A percentile compares a stretch with the other conserved stretches of the same genome.
These are phyloP conservation scores for Manis pentadactyla DNA, from an alignment of 2,797 vertebrate genomes.

Conservation along the genomic window DNA sequence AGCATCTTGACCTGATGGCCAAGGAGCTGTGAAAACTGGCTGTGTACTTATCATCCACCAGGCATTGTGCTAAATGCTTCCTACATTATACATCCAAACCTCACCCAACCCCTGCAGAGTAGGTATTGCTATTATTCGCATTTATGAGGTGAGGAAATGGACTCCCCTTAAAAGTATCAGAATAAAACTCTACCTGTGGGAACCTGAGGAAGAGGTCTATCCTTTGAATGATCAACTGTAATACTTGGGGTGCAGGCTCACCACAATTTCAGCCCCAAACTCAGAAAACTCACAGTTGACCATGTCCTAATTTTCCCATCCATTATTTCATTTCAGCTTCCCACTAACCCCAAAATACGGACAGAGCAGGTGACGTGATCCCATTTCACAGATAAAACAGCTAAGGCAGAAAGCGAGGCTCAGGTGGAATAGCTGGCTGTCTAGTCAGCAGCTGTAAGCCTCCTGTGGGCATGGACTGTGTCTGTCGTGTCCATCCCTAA, in stretches of 20 bases:
- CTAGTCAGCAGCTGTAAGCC: not conserved
- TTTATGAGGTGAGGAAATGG: not conserved
- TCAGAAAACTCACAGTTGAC: not conserved
- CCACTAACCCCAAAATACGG: not conserved
- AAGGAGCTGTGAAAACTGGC: too few relatives aligned
- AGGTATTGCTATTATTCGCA: not conserved
- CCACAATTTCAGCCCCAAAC: not conserved
- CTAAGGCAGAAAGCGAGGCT: not conserved
- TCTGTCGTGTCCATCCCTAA: too few relatives aligned
- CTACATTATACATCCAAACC: not conserved
- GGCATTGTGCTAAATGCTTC: not conserved
- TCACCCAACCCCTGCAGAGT: not conserved
- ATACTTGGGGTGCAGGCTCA: too few relatives aligned
- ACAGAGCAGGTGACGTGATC: fast-evolving
- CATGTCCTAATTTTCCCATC: not conserved
- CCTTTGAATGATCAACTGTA: not conserved
- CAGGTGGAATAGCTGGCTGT: not conserved
- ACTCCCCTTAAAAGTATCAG: not conserved
- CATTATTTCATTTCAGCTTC: not conserved
- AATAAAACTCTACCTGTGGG: not conserved
- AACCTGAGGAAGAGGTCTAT: not conserved
- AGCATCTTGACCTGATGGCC: not conserved
- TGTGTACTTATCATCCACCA: not conserved
- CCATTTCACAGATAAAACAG: not conserved
- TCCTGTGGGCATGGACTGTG: not conserved